Evolutionary conservation across 1,140 invertebrate species (phyloP).

Genomic region (Eupristina koningsbergeri): DNA sequence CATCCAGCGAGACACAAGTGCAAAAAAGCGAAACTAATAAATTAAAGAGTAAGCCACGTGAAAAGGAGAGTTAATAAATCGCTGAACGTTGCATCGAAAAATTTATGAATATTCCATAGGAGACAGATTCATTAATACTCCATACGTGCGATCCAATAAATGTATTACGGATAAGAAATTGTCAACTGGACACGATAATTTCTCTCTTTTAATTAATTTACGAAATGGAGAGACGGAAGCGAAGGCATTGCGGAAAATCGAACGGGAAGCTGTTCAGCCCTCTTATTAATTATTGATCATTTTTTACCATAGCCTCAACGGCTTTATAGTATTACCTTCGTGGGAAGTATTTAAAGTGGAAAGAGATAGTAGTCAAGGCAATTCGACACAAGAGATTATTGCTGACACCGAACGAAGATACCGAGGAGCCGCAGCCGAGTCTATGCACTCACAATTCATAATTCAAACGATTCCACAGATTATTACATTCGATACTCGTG

Average conservation of each 20-base stretch:
- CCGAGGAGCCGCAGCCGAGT: background rate
- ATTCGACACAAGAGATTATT: slow-evolving; percentile 18
- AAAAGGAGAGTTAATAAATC: slow-evolving; percentile 21
- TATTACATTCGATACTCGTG: background rate
- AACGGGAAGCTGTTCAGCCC: background rate
- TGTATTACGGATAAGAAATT: background rate
- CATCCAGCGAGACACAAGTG: background rate
- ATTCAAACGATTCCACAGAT: background rate
- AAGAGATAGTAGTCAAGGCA: background rate
- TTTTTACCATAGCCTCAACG: background rate
- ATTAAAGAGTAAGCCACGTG: slow-evolving; percentile 7
- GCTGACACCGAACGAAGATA: background rate
- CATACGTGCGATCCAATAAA: background rate
- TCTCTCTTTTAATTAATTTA: background rate
- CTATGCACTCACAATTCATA: background rate
- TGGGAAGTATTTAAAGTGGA: background rate
- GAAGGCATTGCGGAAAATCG: background rate
- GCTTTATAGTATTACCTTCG: background rate
- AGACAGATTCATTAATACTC: background rate
- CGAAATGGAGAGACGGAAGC: background rate
- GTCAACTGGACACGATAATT: background rate
- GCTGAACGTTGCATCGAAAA: background rate
- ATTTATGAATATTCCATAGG: slow-evolving; percentile 11
- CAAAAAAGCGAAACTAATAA: slow-evolving; percentile 5
- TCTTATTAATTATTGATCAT: background rate